Conservation (phyloP, 1,140 invertebrate species). For the Apis dorsata region DNA sequence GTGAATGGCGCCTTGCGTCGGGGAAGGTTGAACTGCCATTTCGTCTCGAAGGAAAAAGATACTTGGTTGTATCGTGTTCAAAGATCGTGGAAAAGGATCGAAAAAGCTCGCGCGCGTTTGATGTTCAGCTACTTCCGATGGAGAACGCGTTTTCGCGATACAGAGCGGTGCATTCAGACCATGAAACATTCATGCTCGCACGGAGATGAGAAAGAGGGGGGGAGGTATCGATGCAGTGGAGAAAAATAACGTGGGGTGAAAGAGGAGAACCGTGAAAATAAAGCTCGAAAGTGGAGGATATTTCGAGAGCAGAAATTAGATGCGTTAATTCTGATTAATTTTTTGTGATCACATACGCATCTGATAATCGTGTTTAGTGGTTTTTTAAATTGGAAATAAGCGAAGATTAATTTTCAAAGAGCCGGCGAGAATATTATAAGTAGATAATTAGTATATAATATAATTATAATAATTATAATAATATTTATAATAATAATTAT, state of each 20-base stretch:
- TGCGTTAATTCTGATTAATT: too few relatives aligned
- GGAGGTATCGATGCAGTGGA: neutral
- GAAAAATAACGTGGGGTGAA: constrained; percentile 1
- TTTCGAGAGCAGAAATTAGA: too few relatives aligned
- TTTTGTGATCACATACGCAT: too few relatives aligned
- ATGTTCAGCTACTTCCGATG: constrained; percentile 39
- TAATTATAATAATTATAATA: too few relatives aligned
- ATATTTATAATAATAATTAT: too few relatives aligned
- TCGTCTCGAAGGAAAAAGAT: constrained; percentile 16
- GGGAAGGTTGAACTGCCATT: neutral
- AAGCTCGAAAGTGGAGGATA: neutral
- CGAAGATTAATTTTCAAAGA: too few relatives aligned
- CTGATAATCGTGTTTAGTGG: too few relatives aligned
- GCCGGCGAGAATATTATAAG: too few relatives aligned
- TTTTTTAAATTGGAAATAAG: too few relatives aligned
- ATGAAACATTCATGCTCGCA: constrained; percentile 29
- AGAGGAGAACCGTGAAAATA: neutral
- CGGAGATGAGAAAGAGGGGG: neutral
- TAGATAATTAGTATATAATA: too few relatives aligned
- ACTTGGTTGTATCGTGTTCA: neutral
- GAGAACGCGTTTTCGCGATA: constrained; percentile 17
- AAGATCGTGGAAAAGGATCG: constrained; percentile 23
- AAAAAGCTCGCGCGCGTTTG: constrained; percentile 1
- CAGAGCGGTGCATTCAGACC: neutral
- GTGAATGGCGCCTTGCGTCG: constrained; percentile 13